Evolutionary conservation across 2,113 vertebrate genomes (phyloP).

Genomic region (Syngnathus floridae): DNA sequence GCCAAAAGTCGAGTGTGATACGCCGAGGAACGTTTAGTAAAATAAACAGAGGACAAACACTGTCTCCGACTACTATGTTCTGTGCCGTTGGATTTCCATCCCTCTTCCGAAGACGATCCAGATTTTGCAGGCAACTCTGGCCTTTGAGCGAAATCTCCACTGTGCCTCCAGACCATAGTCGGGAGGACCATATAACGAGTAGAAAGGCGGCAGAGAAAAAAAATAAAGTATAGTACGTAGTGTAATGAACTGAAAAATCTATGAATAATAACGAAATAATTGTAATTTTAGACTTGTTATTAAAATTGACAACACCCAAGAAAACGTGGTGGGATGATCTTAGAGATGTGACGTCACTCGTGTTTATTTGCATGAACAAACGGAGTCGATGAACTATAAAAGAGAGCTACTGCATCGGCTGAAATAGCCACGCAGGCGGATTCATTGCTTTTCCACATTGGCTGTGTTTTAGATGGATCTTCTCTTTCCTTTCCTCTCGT

Average conservation of each 20-base stretch:
- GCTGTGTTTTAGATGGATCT: neutral
- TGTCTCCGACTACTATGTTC: too few relatives aligned
- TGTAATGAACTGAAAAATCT: neutral
- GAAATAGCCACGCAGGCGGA: neutral
- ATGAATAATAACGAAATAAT: neutral
- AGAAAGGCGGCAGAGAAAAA: neutral
- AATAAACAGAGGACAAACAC: too few relatives aligned
- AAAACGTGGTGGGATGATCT: neutral
- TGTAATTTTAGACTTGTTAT: neutral
- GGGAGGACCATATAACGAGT: too few relatives aligned
- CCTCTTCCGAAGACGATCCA: too few relatives aligned
- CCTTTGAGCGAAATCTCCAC: too few relatives aligned
- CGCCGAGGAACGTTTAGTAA: too few relatives aligned
- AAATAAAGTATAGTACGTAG: neutral
- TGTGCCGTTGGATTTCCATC: too few relatives aligned
- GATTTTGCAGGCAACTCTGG: too few relatives aligned
- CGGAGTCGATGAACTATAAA: neutral
- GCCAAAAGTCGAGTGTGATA: too few relatives aligned
- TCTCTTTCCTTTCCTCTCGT: neutral
- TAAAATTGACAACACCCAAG: neutral
- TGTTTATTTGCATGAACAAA: slow-evolving; percentile 2
- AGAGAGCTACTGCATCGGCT: neutral
- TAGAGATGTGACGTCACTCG: neutral
- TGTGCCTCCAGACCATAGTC: too few relatives aligned
- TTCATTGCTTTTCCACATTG: neutral